Evolutionary conservation across 2,113 vertebrate genomes (phyloP), one percentile per base, ranked within the genome.

Genomic region (Neodontobutis hainanensis): DNA sequence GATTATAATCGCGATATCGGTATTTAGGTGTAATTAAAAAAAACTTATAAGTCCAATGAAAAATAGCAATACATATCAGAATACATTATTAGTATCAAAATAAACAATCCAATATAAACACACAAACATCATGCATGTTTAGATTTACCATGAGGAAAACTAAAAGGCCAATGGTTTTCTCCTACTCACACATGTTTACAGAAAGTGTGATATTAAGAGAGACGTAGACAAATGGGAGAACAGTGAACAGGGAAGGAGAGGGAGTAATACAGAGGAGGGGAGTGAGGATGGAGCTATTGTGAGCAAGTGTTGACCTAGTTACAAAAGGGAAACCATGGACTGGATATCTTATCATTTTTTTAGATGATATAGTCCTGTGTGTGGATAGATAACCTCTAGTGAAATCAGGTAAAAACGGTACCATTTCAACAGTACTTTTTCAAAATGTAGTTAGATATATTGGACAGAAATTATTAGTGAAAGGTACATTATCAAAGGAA

Each of bases 291-390:
- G 27, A 53, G 78, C 76, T 77, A 79, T 59, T 80, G 80, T 80
- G 72, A 84, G 80, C 66, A 68, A 82, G 62, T 67, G 71, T 76
- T 90, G 88, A 89, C 88, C 89, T 87, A 91, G 85, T 87, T 88
- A 85, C 77, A 83, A 87, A 85, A n/a, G 60, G 67, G 70, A 70
- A 82, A 69, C 73, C 83, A 62, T 40, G 70, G 82, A 83, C 83
- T 81, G 74, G 80, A 85, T 83, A 80, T 82, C 87, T 78, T 81
- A 45, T 69, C 84, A 75, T 43, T 35, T 61, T 85, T 84, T 52
- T 81, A 46, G 42, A 61, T 48, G 65, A 74, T 67, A 64, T 53
- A n/a, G 7, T 53, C 62, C 68, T 36, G 53, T 65, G 55, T 67
- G 70, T 81, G 74, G 72, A 80, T 64, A 49, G 57, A 73, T 59